Evolutionary conservation across 2,797 vertebrate species (phyloP), one percentile per base, ranked within the genome.

Genomic region (Microctenopoma lineatum): DNA sequence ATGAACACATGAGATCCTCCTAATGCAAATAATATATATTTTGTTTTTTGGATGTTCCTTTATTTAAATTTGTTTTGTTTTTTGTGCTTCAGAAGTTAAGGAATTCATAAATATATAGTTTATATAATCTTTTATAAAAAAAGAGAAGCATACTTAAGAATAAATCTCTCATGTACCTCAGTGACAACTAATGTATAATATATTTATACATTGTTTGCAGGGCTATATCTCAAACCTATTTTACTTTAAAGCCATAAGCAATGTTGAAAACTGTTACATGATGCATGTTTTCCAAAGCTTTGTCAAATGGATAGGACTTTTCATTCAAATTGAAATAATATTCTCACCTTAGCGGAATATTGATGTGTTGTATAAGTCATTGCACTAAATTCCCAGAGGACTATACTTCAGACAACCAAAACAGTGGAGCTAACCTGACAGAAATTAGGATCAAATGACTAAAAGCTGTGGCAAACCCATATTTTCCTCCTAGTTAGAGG

Each of bases 211-310:
- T 94, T 95, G 93, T 91, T 92, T 90, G 84, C 84, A 92, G 88
- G 47, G 66, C 87, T 90, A 86, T 85, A 91, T 92, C 90, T 88
- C 89, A 84, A 90, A 90, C 81, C 87, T 83, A 86, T 93, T 84
- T 91, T 89, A 80, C 87, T 92, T 85, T 73, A 82, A 75, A 75
- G 77, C 84, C 86, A 68, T 88, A 80, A 87, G 91, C 91, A 88
- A 75, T 87, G 93, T 86, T 81, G 89, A 92, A 89, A 93, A 86
- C 87, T 90, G 87, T 81, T 92, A 93, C 91, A 91, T 7, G 66
- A 93, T 90, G 93, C 90, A 90, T 94, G 94, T 93, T 95, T 95
- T 95, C 95, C 93, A 95, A 95, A 95, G 94, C 94, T 93, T 79
- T 94, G 93, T 94, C 92, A 93, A 91, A 90, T 89, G 89, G 92